These are phyloP conservation scores for Leptonema lineaticorne DNA, from an alignment of 1,140 invertebrate genomes.

Conservation along the genomic window DNA sequence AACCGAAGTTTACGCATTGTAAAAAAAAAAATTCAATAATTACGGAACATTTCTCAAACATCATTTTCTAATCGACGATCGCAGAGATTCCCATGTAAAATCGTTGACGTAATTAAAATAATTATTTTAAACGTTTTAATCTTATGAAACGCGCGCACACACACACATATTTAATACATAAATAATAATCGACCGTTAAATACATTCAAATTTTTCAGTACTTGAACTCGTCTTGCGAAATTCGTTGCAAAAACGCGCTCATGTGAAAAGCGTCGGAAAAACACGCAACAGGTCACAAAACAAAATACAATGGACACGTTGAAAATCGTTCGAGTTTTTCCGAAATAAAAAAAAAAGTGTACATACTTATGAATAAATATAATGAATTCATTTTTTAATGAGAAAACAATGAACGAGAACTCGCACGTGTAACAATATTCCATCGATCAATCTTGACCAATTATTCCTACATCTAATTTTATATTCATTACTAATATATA, in stretches of 20 bases:
- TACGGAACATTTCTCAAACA: background rate
- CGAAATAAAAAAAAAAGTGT: too few species aligned
- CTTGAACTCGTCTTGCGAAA: background rate
- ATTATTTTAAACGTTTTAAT: constrained; percentile 4
- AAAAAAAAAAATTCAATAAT: background rate
- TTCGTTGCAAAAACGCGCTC: background rate
- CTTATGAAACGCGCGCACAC: constrained; percentile 1
- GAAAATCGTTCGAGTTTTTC: too few species aligned
- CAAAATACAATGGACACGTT: too few species aligned
- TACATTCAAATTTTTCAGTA: too few species aligned
- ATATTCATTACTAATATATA: background rate
- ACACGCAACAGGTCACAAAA: background rate
- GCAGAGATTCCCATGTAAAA: background rate
- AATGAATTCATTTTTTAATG: background rate
- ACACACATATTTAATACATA: background rate
- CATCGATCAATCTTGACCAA: background rate
- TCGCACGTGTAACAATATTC: background rate
- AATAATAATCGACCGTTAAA: too few species aligned
- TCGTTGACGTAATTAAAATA: constrained; percentile 6
- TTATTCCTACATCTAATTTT: background rate
- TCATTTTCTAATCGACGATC: background rate
- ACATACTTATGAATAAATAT: background rate
- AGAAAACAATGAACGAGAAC: background rate
- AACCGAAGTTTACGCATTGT: background rate
- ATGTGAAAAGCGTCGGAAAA: background rate